Conservation (phyloP, 2,888 invertebrate genomes). For the Athalia cordata region DNA sequence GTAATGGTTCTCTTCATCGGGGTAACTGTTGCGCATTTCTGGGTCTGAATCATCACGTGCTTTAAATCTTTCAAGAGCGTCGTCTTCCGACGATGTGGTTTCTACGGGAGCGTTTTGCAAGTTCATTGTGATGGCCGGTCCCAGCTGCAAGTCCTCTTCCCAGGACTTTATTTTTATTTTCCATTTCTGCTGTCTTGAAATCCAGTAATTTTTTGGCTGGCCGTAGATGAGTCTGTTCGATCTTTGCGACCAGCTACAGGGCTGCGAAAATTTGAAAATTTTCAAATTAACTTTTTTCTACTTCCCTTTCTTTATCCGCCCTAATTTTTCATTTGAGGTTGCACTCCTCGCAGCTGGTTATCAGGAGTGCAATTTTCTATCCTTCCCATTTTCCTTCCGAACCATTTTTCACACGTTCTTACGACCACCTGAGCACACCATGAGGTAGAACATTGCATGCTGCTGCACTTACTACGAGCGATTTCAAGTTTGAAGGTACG, state of each 20-base stretch:
- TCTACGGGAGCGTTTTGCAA: slow-evolving; percentile 1
- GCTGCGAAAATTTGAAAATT: slow-evolving; percentile 46
- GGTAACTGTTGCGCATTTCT: background rate
- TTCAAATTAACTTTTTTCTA: background rate
- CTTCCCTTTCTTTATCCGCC: background rate
- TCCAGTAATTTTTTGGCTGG: slow-evolving; percentile 56
- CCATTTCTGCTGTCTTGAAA: slow-evolving; percentile 57
- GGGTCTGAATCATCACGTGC: background rate
- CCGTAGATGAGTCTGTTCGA: slow-evolving; percentile 55
- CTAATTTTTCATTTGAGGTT: no score
- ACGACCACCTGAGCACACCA: background rate
- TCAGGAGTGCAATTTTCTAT: no score
- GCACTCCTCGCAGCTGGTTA: no score
- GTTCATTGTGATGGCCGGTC: background rate
- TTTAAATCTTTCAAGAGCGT: background rate
- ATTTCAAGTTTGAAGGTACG: slow-evolving; percentile 1
- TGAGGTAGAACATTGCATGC: background rate
- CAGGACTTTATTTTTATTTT: slow-evolving; percentile 25
- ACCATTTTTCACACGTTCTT: background rate
- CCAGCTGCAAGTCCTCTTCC: background rate
- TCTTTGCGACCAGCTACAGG: slow-evolving; percentile 50
- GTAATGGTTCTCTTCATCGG: background rate
- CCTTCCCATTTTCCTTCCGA: background rate
- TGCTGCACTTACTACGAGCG: slow-evolving; percentile 24
- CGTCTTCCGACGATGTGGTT: slow-evolving; percentile 27